These are phyloP conservation scores for Trachymyrmex septentrionalis DNA, from an alignment of 1,140 invertebrate species.

Conservation along the genomic window DNA sequence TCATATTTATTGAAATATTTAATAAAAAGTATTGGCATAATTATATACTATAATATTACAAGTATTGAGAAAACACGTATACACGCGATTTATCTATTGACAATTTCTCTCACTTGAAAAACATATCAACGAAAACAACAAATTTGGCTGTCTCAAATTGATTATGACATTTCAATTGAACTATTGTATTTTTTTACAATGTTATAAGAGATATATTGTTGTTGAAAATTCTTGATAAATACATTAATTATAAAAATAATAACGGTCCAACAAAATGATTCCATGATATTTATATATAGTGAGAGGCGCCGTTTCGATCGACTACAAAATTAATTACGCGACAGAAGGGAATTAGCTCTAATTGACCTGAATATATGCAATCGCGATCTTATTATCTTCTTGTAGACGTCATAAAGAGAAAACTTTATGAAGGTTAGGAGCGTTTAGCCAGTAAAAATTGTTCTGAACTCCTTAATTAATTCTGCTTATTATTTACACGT, in stretches of 20 bases:
- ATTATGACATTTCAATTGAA: neutral
- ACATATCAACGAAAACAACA: neutral
- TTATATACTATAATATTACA: neutral
- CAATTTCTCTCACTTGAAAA: neutral
- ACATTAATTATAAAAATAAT: neutral
- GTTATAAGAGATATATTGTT: neutral
- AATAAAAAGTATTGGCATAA: neutral
- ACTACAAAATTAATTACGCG: conserved; percentile 33
- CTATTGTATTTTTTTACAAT: neutral
- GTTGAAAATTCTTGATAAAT: neutral
- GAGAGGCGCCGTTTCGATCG: conserved; percentile 20
- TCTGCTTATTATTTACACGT: neutral
- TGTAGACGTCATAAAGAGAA: conserved; percentile 15
- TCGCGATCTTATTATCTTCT: conserved; percentile 34
- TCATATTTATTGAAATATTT: neutral
- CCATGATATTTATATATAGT: conserved; percentile 6
- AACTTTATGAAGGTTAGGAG: conserved; percentile 20
- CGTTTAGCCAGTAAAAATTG: neutral
- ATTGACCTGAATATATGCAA: conserved; percentile 34
- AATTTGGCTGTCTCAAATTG: neutral
- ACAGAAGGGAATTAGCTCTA: conserved; percentile 28
- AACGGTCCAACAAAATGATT: neutral
- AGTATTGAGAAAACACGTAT: neutral
- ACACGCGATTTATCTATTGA: neutral
- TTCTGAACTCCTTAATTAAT: neutral